phyloP scores from a whole-genome alignment of 30 jellyfish, hydroid and myxozoan genomes.

The Chrysaora quinquecirrha region DNA sequence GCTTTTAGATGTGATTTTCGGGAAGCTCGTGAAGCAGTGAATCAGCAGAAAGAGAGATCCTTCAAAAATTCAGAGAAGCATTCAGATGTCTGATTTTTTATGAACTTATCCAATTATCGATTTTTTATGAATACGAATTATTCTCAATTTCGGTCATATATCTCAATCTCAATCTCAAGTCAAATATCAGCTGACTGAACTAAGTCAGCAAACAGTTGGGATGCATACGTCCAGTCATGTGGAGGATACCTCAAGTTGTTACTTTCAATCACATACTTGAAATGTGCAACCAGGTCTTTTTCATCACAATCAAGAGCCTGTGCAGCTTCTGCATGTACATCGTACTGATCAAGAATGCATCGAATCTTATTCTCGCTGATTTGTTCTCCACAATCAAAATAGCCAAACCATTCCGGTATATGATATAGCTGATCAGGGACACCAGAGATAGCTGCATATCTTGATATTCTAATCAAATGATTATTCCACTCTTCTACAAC shows the following conservation, averaged over 20 bases:
- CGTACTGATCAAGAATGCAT: neutral
- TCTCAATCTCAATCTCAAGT: no score
- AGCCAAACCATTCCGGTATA: conserved; percentile 22
- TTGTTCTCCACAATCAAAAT: conserved; percentile 3
- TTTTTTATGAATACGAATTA: no score
- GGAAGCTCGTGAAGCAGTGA: neutral
- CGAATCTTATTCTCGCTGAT: neutral
- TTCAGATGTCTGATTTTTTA: neutral
- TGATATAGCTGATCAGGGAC: conserved; percentile 9
- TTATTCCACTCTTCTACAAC: conserved; percentile 24
- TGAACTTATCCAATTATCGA: no score
- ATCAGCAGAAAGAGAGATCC: neutral
- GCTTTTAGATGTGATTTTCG: neutral
- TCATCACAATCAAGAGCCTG: conserved; percentile 7
- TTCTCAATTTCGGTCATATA: neutral
- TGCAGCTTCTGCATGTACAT: conserved; percentile 1
- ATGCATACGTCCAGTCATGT: conserved; percentile 24
- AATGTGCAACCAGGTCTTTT: conserved; percentile 22
- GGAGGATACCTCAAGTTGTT: conserved; percentile 37
- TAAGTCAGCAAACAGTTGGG: neutral
- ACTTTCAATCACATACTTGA: conserved; percentile 18
- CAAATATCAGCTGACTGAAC: neutral
- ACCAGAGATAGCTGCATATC: conserved; percentile 11
- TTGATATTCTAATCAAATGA: conserved; percentile 18
- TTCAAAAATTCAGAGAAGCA: neutral